Base-by-base conservation (phyloP, 2,113 vertebrate species). In the Chionis minor region DNA sequence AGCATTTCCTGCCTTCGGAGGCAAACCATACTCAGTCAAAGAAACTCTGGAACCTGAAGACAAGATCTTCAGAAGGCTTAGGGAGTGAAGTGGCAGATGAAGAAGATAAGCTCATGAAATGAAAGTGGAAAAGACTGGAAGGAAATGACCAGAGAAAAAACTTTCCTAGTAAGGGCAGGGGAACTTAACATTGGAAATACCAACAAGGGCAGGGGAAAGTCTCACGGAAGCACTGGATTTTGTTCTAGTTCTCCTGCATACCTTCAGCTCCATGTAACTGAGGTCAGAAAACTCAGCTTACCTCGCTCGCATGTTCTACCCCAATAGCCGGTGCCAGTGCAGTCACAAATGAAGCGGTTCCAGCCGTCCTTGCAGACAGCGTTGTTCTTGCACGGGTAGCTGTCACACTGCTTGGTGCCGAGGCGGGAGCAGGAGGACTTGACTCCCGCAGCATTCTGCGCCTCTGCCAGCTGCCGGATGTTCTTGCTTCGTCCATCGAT, bases 321-420 rank as follows among this genome's bases (percentile, higher is more conserved):
- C 99, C 99, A 99, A 63, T 98, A 99, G 79, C 99, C 99, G 0
- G 99, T 99, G 80, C 99, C 99, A 0, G 99, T 99, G 91, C 99
- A 99, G 97, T 99, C 99, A 4, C 99, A 99, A 80, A 99, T 98
- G 96, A 99, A 99, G 93, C 99, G 99, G 97, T 99, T 99, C 99
- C 99, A 99, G 45, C 99, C 99, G 1, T 99, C 99, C 95, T 99
- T 99, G 93, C 99, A 99, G 35, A 97, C 93, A 0, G 99, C 99
- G 0, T 98, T 99, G 94, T 99, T 99, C 97, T 99, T 99, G 52
- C 99, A 99, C 0, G 99, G 99, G 94, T 98, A 99, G 96, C 99
- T 99, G 97, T 99, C 99, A 0, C 99, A 99, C 96, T 99, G 99
- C 91, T 99, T 99, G 49, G 98, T 98, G 56, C 98, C 98, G 83